Evolutionary conservation across 2,888 invertebrate species (phyloP).

Genomic region (Rhyacophila evoluta): DNA sequence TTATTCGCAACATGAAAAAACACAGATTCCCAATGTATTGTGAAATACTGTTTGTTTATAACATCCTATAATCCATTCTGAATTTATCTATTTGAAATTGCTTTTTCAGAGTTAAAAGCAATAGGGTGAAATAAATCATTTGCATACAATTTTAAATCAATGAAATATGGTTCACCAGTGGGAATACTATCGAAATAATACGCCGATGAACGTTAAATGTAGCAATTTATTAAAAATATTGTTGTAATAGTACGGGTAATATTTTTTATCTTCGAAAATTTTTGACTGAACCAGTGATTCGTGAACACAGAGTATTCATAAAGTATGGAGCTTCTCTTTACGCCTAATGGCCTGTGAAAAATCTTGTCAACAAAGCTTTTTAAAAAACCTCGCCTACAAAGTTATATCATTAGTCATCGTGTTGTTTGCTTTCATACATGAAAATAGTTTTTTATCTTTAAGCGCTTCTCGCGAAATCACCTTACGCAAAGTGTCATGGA

Average conservation of each 20-base stretch:
- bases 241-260: neutral
- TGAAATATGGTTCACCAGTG: conserved; percentile 45
- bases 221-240: conserved; percentile 50
- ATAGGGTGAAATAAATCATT: conserved; percentile 44
- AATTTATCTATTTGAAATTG: conserved; percentile 38
- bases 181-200: conserved; percentile 39
- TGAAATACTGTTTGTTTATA: neutral
- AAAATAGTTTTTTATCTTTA: conserved; percentile 22
- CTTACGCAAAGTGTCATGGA: neutral
- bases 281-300: conserved; percentile 9
- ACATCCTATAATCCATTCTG: conserved; percentile 5
- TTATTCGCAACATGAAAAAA: neutral
- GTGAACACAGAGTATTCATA: conserved; percentile 4
- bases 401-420: conserved; percentile 11
- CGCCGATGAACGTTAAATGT: conserved; percentile 47
- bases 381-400: neutral
- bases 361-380: conserved; percentile 20
- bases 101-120: conserved; percentile 27
- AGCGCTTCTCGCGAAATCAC: neutral
- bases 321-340: conserved; percentile 1
- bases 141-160: conserved; percentile 47
- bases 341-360: conserved; percentile 4
- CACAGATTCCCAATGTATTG: conserved; percentile 12
- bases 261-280: neutral
- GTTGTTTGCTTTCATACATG: conserved; percentile 19